These are phyloP conservation scores for Oscheius sp. DNA, from an alignment of 2,888 invertebrate species.

Conservation along the genomic window DNA sequence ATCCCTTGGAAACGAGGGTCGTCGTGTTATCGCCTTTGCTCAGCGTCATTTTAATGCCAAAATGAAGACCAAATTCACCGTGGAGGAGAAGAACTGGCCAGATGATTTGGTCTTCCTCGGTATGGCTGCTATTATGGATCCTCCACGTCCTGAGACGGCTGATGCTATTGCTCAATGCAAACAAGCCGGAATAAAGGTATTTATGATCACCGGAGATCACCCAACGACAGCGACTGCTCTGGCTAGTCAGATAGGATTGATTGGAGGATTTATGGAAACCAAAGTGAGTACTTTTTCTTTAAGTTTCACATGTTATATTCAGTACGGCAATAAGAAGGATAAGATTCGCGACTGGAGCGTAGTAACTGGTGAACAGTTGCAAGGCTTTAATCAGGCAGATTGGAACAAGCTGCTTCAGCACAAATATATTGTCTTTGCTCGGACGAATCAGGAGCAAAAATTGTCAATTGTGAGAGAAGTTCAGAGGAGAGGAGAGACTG, in stretches of 20 bases:
- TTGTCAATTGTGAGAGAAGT: constrained; percentile 67
- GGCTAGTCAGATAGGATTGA: constrained; percentile 67
- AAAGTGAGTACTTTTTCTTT: not conserved
- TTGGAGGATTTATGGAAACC: constrained; percentile 25
- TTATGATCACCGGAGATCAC: constrained; percentile 68
- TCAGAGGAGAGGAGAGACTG: constrained; percentile 66
- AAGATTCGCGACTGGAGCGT: constrained; percentile 54
- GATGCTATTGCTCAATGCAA: constrained; percentile 68
- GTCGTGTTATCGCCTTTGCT: constrained; percentile 68
- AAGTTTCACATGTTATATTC: not conserved
- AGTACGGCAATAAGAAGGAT: not conserved
- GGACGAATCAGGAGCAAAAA: constrained; percentile 69
- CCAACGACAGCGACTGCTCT: constrained; percentile 66
- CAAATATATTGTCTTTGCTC: constrained; percentile 68
- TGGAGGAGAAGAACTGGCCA: constrained; percentile 44
- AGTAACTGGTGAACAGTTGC: constrained; percentile 61
- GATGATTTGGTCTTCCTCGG: constrained; percentile 65
- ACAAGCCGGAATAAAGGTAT: constrained; percentile 68
- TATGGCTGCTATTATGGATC: constrained; percentile 69
- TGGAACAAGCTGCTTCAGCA: constrained; percentile 64
- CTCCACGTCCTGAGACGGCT: constrained; percentile 65
- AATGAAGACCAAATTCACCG: constrained; percentile 45
- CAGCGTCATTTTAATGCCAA: constrained; percentile 60
- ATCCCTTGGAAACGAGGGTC: constrained; percentile 64
- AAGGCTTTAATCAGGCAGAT: constrained; percentile 49